Evolutionary conservation across 2,797 vertebrate species (phyloP), one percentile per base, ranked within the genome.

Genomic region (Eulemur rubriventer): DNA sequence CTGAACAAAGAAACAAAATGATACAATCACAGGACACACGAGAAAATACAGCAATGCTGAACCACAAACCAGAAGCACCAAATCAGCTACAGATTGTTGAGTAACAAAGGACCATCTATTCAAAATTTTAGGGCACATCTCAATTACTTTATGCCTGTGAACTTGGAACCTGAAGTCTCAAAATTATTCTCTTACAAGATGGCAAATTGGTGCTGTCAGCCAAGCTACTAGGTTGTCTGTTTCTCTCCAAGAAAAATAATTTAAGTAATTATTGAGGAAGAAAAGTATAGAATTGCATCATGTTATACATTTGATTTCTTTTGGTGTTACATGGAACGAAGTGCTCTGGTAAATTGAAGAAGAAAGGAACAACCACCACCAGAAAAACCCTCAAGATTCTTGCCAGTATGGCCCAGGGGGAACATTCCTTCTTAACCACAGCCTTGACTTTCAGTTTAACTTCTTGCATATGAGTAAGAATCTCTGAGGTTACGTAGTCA

Each of bases 221-320:
- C 91, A 91, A 91, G 82, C 46, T 92, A n/a, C 75, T 63, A 55
- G 70, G 46, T 61, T 86, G 63, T 80, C 87, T 63, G 43, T 93
- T 94, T 97, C 81, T 92, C 46, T 91, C 95, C 93, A 96, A 95
- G 91, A 95, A 93, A 96, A 97, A 89, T 95, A 79, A 94, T 96
- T 85, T 90, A 57, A 76, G 91, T 89, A 80, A 94, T 95, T 95
- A 89, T 83, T 81, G 87, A 95, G 55, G 76, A 81, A 65, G 63
- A 61, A 85, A 86, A 94, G 88, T 46, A 13, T 82, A 81, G 69
- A 48, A 67, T 96, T 91, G 57, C 79, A 30, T 85, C 92, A 78
- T 33, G 63, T 55, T 92, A 69, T 84, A 83, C 78, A 84, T 96
- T 96, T 94, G 92, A 91, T 93, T 94, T 95, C 30, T 89, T 81